Evolutionary conservation across 2,888 invertebrate species (phyloP).

Genomic region (Sepiola atlantica): DNA sequence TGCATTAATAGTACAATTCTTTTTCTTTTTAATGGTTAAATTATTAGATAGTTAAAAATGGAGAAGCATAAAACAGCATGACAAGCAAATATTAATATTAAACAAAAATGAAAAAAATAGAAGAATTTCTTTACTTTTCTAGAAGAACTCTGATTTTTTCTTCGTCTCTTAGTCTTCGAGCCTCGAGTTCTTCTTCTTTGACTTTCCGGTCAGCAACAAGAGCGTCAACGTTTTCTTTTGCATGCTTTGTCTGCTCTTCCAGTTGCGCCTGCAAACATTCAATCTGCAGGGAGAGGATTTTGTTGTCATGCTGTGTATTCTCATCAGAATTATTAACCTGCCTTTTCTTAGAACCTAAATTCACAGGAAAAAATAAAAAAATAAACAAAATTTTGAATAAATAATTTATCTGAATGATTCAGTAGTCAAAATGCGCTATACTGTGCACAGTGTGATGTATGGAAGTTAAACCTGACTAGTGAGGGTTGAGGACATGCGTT

Average conservation of each 20-base stretch:
- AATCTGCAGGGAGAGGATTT: constrained; percentile 69
- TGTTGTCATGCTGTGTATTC: constrained; percentile 66
- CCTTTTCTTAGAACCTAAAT: not conserved
- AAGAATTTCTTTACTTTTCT: constrained; percentile 68
- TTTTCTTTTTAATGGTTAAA: too few relatives aligned
- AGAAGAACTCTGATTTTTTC: constrained; percentile 73
- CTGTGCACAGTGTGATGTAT: too few relatives aligned
- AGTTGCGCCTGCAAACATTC: constrained; percentile 73
- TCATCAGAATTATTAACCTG: not conserved
- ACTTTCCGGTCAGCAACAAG: constrained; percentile 73
- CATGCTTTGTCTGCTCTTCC: constrained; percentile 73
- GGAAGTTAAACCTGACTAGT: too few relatives aligned
- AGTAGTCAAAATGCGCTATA: too few relatives aligned
- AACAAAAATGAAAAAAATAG: not conserved
- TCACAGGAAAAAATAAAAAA: not conserved
- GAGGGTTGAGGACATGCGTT: too few relatives aligned
- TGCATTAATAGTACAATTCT: too few relatives aligned
- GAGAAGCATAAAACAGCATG: too few relatives aligned
- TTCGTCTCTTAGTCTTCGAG: constrained; percentile 71
- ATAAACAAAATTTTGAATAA: too few relatives aligned
- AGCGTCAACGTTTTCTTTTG: constrained; percentile 73
- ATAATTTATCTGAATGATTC: too few relatives aligned
- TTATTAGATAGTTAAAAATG: too few relatives aligned
- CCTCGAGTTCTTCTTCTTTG: constrained; percentile 73
- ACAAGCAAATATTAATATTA: too few relatives aligned